Evolutionary conservation across 2,113 vertebrate species (phyloP), one percentile per base, ranked within the genome.

Genomic region (Psilopsiagon aymara): DNA sequence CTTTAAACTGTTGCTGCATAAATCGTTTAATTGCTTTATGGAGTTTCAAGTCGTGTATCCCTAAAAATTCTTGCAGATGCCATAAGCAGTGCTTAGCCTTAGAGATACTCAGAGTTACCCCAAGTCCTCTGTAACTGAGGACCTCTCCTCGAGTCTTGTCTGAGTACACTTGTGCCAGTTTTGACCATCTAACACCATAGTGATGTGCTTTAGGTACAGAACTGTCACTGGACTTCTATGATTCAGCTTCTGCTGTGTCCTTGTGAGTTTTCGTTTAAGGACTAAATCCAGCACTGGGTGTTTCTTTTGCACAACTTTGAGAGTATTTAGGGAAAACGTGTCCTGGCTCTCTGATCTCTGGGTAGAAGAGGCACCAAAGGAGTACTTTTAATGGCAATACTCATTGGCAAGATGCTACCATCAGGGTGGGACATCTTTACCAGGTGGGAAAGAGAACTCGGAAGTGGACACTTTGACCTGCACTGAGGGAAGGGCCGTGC

Each of bases 131-230:
- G 59, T 46, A 52, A 21, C 6, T 88, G 84, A 82, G 53, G 66
- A 9, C 78, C 57, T 88, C 71, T 81, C 2, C 25, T 52, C 67
- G 59, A 78, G 55, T 67, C 85, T 57, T 11, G 39, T 18, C 35
- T 53, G 79, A 76, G 31, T 5, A 9, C 37, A 82, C 66, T 7
- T 51, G 69, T 53, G 83, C 57, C 68, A 2, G 0, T 25, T 91
- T 81, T 33, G 2, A 0, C 28, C 14, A 47, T 10, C 49, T 27
- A 7, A 67, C 64, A 33, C 86, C 57, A 6, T 1, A 47, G 46
- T 18, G 82, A 4, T 2, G 0, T 4, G 18, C 1, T 41, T 51
- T 10, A 6, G 31, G 68, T 47, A 49, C 60, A 4, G n/a, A n/a
- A 4, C 10, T 94, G 78, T 18, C 80, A 8, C 67, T 23, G 11